A percentile compares a stretch with the other conserved stretches of the same genome.
These are phyloP conservation scores for Diplazon laetatorius DNA, from an alignment of 2,888 invertebrate species.

Conservation along the genomic window DNA sequence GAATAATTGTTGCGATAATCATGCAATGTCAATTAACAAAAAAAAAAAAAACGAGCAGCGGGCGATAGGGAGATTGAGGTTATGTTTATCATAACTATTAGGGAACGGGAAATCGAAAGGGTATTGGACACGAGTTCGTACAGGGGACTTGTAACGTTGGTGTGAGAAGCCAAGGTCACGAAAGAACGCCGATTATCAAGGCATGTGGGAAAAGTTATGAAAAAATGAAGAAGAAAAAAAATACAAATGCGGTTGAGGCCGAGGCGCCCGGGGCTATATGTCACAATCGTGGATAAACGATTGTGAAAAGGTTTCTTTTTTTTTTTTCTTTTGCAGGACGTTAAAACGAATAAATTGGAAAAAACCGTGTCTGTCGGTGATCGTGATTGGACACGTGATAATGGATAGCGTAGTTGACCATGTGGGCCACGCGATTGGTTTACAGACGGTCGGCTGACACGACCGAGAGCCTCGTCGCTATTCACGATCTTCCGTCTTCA, in stretches of 20 bases:
- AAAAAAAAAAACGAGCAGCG: too few species aligned
- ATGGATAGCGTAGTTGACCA: constrained; percentile 61
- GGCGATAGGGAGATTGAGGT: too few species aligned
- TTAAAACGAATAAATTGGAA: too few species aligned
- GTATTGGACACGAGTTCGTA: too few species aligned
- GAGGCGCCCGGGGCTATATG: constrained; percentile 13
- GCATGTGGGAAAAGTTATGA: not conserved
- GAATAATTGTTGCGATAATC: not conserved
- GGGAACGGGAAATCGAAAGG: too few species aligned
- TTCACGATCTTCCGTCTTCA: constrained; percentile 48
- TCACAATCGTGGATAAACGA: not conserved
- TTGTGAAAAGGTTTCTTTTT: not conserved
- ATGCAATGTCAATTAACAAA: too few species aligned
- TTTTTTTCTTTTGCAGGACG: not conserved
- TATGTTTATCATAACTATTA: too few species aligned
- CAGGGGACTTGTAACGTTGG: too few species aligned
- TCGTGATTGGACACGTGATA: constrained; percentile 61
- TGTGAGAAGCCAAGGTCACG: not conserved
- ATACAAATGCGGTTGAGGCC: not conserved
- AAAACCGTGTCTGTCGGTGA: constrained; percentile 38
- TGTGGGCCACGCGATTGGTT: constrained; percentile 72
- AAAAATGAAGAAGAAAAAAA: not conserved
- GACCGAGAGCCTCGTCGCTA: constrained; percentile 47
- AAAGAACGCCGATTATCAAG: not conserved
- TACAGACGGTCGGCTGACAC: constrained; percentile 72